These are phyloP conservation scores for Pissodes strobi DNA, from an alignment of 1,140 invertebrate species.

Conservation along the genomic window DNA sequence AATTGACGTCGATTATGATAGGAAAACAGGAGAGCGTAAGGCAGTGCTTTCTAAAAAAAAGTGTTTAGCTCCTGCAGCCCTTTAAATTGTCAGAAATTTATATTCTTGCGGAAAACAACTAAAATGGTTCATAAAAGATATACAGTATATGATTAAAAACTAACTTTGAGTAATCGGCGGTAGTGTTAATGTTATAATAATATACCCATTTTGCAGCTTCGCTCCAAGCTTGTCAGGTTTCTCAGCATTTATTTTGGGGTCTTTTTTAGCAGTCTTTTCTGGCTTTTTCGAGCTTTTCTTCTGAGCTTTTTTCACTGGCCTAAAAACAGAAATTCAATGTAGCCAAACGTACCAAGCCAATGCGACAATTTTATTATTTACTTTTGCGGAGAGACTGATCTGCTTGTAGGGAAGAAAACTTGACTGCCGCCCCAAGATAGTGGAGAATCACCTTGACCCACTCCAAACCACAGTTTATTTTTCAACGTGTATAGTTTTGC, in stretches of 20 bases:
- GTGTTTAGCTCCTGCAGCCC: too few species aligned
- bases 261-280: constrained; percentile 22
- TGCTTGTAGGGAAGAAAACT: constrained; percentile 11
- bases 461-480: constrained; percentile 53
- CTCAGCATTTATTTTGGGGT: constrained; percentile 16
- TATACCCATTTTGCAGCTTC: constrained; percentile 40
- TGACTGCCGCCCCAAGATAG: constrained; percentile 61
- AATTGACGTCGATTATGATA: too few species aligned
- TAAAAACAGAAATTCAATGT: constrained; percentile 12
- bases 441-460: constrained; percentile 54
- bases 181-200: constrained; percentile 36
- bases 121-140: neutral
- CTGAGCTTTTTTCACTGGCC: constrained; percentile 18
- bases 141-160: constrained; percentile 9
- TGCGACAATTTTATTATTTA: constrained; percentile 9
- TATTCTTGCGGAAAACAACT: neutral
- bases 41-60: too few species aligned
- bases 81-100: too few species aligned
- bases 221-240: constrained; percentile 15
- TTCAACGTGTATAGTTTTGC: constrained; percentile 51
- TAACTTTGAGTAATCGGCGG: constrained; percentile 13
- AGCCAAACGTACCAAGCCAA: neutral
- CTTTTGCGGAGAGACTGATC: constrained; percentile 18
- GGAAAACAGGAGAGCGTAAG: too few species aligned
- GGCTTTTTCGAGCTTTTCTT: constrained; percentile 28